These are phyloP conservation scores for Pilophorus perplexus DNA, from an alignment of 2,888 invertebrate genomes.

Conservation along the genomic window DNA sequence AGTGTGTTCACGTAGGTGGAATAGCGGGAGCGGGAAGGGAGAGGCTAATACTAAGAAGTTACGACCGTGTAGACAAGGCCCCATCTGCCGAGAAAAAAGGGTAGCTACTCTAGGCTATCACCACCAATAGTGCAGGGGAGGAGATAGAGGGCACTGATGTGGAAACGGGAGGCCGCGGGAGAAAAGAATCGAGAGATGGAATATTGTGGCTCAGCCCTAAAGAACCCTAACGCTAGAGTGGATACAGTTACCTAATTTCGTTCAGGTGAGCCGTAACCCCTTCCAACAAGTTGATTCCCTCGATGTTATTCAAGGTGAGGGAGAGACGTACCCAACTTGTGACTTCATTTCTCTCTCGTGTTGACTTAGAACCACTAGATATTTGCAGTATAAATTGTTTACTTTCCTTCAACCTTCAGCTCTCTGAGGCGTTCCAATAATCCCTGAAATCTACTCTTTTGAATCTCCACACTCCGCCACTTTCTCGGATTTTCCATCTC, in stretches of 20 bases:
- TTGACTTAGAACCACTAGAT: conserved; percentile 9
- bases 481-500: background rate
- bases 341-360: background rate
- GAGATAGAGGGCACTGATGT: background rate
- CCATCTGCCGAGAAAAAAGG: too few species aligned
- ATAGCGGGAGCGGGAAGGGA: too few species aligned
- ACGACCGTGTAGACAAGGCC: too few species aligned
- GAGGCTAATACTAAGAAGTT: too few species aligned
- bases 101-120: too few species aligned
- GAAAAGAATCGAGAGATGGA: background rate
- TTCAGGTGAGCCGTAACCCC: background rate
- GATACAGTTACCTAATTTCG: background rate
- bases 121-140: background rate
- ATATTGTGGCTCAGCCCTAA: background rate
- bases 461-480: background rate
- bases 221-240: background rate
- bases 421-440: conserved; percentile 5
- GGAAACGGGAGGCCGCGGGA: background rate
- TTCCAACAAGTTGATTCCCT: background rate
- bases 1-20: too few species aligned
- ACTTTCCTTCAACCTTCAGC: background rate
- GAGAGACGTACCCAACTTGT: background rate
- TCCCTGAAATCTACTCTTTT: background rate
- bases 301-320: background rate
- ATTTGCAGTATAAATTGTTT: conserved; percentile 13